Base-by-base conservation (phyloP, 1,140 invertebrate genomes). In the Palaemon carinicauda region DNA sequence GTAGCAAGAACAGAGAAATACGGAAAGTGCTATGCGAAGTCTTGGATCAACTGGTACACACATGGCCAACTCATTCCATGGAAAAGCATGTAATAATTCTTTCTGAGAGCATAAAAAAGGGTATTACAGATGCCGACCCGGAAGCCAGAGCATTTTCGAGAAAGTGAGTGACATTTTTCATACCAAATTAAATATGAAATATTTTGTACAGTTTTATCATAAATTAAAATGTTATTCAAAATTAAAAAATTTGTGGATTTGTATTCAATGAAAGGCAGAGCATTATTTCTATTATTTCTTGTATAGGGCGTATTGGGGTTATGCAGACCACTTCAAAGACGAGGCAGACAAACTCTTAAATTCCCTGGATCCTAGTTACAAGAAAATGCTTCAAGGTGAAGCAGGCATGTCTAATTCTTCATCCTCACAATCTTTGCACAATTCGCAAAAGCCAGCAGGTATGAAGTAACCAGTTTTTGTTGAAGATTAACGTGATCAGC, bases 1-100 rank as follows among this genome's bases (percentile, higher is more conserved):
- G 91, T 31, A 95, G 96, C 87, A 99, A 99, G 91, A 97, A 97
- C 83, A 97, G 96, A 93, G 96, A 98, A 82, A 98, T 99, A 90
- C 93, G 98, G 54, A 93, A 95, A 74, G 93, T 94, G 15, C 93
- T 94, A 78, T 97, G 95, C 91, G 97, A 99, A 91, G 95, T 98
- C 90, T 91, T 99, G 33, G 95, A 96, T 85, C 92, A 96, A 84
- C 93, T 99, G 73, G 92, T 99, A 84, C 95, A 96, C 89, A 94
- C 94, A 12, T 99, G 98, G 98, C 94, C 95, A 41, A 94, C 95
- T 0, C 93, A 94, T 89, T 93, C 94, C 24, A 92, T 99, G 80
- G 97, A 99, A 91, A 95, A 94, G 91, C 96, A 98, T 91, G 93
- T 96, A 31, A 91, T 93, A 0, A 91, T 94, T 19, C 91, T 99